Conservation (phyloP, 2,888 invertebrate genomes). For the Cosmia trapezina region DNA sequence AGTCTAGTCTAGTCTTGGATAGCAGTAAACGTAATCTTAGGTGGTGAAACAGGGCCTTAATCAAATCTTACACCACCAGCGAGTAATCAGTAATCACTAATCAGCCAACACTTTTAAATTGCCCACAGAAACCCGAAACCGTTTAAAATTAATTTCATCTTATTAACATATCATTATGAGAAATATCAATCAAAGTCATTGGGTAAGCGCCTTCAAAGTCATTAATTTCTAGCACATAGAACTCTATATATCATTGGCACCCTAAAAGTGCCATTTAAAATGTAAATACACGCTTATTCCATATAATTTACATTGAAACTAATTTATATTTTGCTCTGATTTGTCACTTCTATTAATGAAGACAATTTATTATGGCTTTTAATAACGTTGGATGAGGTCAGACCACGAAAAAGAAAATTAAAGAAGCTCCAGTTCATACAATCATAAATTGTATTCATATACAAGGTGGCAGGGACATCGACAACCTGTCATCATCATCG, state of each 20-base stretch:
- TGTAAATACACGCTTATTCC: slow-evolving; percentile 55
- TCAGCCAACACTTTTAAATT: slow-evolving; percentile 49
- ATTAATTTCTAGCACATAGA: slow-evolving; percentile 45
- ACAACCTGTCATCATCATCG: too few species aligned
- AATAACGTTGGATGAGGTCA: slow-evolving; percentile 44
- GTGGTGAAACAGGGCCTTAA: too few species aligned
- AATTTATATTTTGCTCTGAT: slow-evolving; percentile 65
- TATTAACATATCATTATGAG: slow-evolving; percentile 60
- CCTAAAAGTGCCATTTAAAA: slow-evolving; percentile 61
- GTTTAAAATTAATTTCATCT: slow-evolving; percentile 57
- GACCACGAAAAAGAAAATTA: rapidly evolving
- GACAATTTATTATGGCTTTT: slow-evolving; percentile 53
- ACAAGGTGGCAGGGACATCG: not conserved
- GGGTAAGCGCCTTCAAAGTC: slow-evolving; percentile 46
- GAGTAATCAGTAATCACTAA: slow-evolving; percentile 43
- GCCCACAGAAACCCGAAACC: slow-evolving; percentile 39
- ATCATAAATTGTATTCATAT: not conserved
- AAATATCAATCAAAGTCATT: slow-evolving; percentile 59
- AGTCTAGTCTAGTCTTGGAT: too few species aligned
- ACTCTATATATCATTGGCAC: slow-evolving; percentile 51
- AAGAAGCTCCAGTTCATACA: slow-evolving; percentile 26
- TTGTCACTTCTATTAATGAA: slow-evolving; percentile 61
- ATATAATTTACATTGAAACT: slow-evolving; percentile 57
- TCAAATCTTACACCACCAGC: slow-evolving; percentile 43
- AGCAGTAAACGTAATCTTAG: too few species aligned